Evolutionary conservation across 2,113 vertebrate species (phyloP).

Genomic region (Rhadina sibilatrix): DNA sequence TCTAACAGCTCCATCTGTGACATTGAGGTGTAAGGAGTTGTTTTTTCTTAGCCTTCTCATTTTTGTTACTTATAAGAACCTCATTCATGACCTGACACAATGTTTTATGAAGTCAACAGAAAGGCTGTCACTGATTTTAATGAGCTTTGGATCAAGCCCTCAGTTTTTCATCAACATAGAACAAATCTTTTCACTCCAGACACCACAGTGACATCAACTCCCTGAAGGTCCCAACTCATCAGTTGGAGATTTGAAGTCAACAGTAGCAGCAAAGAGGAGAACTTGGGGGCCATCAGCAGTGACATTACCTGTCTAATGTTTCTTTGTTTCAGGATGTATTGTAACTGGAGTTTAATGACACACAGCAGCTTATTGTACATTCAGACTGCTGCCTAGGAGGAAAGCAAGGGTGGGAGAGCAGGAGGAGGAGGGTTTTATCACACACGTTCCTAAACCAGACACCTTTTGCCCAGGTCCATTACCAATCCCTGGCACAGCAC

Average conservation of each 20-base stretch:
- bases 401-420: neutral
- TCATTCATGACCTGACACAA: neutral
- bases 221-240: neutral
- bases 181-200: neutral
- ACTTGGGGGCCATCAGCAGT: neutral
- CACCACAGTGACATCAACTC: neutral
- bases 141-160: constrained; percentile 15
- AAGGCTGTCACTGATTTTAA: constrained; percentile 23
- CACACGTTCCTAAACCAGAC: neutral
- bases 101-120: constrained; percentile 12
- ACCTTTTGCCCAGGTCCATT: neutral
- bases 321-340: neutral
- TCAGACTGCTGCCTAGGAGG: neutral
- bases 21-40: neutral
- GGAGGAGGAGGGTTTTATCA: neutral
- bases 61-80: constrained; percentile 1
- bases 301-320: neutral
- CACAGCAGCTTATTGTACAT: neutral
- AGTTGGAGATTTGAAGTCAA: neutral
- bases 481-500: neutral
- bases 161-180: neutral
- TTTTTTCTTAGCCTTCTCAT: neutral
- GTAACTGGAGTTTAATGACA: neutral
- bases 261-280: neutral
- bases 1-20: neutral